Percentiles rank a stretch among this genome's conserved stretches.
Conservation (phyloP, 2,113 vertebrate species). For the Lipotes vexillifer region DNA sequence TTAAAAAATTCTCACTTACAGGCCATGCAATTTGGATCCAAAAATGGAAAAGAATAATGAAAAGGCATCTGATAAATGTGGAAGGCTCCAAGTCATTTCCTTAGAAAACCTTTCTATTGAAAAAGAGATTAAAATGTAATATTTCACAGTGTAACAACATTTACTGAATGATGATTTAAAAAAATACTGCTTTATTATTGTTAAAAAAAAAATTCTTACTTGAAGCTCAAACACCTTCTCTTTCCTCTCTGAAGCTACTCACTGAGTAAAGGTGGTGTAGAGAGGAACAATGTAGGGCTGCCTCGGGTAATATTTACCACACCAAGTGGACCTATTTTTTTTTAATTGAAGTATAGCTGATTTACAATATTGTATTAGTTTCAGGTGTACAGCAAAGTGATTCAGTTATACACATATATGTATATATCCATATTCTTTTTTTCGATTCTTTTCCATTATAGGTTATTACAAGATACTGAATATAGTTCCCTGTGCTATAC, state of each 20-base stretch:
- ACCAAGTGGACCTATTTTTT: neutral
- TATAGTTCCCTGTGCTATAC: neutral
- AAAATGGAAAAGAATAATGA: slow-evolving; percentile 81
- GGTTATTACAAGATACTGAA: neutral
- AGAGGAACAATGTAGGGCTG: neutral
- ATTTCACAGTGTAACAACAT: neutral
- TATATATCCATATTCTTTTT: neutral
- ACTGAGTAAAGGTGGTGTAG: neutral
- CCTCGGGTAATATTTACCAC: neutral
- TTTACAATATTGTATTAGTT: neutral
- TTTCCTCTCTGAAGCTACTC: neutral
- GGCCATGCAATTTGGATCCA: slow-evolving; percentile 96
- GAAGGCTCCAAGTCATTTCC: slow-evolving; percentile 79
- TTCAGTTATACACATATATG: neutral
- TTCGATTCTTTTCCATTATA: neutral
- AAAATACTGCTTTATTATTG: neutral
- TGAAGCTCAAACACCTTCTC: neutral
- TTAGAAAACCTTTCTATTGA: slow-evolving; percentile 37
- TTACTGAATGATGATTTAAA: neutral
- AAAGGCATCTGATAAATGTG: slow-evolving; percentile 91
- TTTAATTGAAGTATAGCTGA: neutral
- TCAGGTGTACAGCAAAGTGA: neutral
- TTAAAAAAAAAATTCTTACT: neutral
- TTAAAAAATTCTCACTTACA: slow-evolving; percentile 64
- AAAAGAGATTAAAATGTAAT: neutral